These are phyloP conservation scores for Dicentrarchus labrax DNA, from an alignment of 2,113 vertebrate genomes.

Conservation along the genomic window DNA sequence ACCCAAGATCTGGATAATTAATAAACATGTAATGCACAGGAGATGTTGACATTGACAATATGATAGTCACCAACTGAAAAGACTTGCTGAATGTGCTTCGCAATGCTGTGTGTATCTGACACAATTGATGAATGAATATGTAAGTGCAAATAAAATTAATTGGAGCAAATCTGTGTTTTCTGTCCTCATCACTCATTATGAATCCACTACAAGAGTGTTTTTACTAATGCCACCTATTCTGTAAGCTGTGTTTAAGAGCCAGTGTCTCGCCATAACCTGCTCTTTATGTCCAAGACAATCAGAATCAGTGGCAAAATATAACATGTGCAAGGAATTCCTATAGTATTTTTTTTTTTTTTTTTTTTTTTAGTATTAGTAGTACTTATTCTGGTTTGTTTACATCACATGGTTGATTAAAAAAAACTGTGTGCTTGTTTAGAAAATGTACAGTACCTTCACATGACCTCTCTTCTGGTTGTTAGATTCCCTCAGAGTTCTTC, in stretches of 20 bases:
- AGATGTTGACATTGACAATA: slow-evolving; percentile 36
- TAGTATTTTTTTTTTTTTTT: not conserved
- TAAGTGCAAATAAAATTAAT: slow-evolving; percentile 77
- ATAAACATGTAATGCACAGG: slow-evolving; percentile 37
- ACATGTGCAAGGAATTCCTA: not conserved
- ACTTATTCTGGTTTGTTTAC: too few relatives aligned
- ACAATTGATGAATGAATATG: slow-evolving; percentile 62
- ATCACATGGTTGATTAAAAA: not conserved
- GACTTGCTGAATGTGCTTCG: slow-evolving; percentile 64
- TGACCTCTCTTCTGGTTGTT: not conserved
- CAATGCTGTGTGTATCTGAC: slow-evolving; percentile 66
- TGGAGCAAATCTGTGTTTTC: slow-evolving; percentile 50
- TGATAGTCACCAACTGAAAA: slow-evolving; percentile 28
- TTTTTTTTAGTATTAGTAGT: too few relatives aligned
- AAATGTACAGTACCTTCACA: not conserved
- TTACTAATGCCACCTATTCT: not conserved
- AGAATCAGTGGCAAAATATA: too few relatives aligned
- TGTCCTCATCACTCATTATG: not conserved
- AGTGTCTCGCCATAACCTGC: not conserved
- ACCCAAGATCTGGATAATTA: slow-evolving; percentile 22
- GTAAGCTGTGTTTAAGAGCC: not conserved
- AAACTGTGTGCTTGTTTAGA: not conserved
- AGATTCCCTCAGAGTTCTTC: not conserved
- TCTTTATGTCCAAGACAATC: not conserved
- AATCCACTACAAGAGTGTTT: not conserved